Conservation (phyloP, 2,888 invertebrate species). For the Coelinius sp. region DNA sequence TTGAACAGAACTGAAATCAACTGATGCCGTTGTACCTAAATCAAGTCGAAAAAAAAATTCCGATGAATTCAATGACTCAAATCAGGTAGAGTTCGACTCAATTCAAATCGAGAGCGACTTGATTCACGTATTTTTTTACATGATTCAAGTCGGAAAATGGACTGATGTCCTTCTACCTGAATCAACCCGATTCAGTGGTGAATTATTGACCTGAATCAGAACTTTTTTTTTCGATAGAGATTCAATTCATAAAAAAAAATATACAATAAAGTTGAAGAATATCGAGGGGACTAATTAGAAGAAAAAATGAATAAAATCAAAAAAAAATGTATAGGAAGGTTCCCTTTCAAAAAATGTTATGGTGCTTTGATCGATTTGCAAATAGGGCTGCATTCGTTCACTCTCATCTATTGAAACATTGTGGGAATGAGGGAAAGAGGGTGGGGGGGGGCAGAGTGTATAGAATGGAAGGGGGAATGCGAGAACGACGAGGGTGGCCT, state of each 20-base stretch:
- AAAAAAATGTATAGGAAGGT: background rate
- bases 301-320: constrained; percentile 55
- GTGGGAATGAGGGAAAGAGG: constrained; percentile 44
- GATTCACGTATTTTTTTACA: too few relatives aligned
- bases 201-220: too few relatives aligned
- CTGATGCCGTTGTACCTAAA: too few relatives aligned
- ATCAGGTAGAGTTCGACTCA: too few relatives aligned
- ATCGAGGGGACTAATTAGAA: constrained; percentile 58
- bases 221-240: too few relatives aligned
- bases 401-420: constrained; percentile 29
- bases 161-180: too few relatives aligned
- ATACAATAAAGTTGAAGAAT: constrained; percentile 31
- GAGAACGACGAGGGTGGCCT: constrained; percentile 36
- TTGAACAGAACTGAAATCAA: too few relatives aligned
- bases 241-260: background rate
- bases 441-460: constrained; percentile 41
- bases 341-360: constrained; percentile 40
- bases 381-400: constrained; percentile 57
- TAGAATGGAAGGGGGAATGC: constrained; percentile 38
- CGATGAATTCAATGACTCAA: background rate
- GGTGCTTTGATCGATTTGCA: constrained; percentile 63
- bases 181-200: too few relatives aligned
- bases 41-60: too few relatives aligned
- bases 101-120: too few relatives aligned
- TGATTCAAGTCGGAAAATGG: too few relatives aligned